phyloP scores from a whole-genome alignment of 2,797 vertebrate genomes.

The Ctenopoma kingsleyae region DNA sequence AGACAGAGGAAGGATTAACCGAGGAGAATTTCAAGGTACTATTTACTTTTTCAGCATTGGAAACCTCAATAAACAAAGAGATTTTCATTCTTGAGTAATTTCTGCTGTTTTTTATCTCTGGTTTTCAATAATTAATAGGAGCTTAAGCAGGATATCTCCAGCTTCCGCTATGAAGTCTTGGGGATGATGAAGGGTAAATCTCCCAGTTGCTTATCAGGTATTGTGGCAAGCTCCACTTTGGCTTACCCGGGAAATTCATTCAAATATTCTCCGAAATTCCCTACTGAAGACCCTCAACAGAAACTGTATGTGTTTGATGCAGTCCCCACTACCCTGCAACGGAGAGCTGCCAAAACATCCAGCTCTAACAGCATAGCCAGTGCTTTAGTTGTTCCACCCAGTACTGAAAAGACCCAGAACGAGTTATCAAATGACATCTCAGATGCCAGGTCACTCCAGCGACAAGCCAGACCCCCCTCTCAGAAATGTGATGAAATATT shows the following conservation, averaged over 20 bases:
- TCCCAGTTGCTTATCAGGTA: conserved; percentile 70
- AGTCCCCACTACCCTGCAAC: conserved; percentile 78
- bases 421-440: conserved; percentile 83
- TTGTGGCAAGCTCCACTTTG: conserved; percentile 75
- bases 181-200: conserved; percentile 91
- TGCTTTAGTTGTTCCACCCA: conserved; percentile 77
- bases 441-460: conserved; percentile 83
- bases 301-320: conserved; percentile 83
- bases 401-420: conserved; percentile 75
- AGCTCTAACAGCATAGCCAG: conserved; percentile 77
- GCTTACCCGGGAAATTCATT: conserved; percentile 86
- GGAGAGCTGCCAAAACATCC: conserved; percentile 65
- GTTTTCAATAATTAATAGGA: conserved; percentile 83
- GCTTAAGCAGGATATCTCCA: conserved; percentile 98
- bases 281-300: conserved; percentile 78
- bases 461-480: conserved; percentile 62
- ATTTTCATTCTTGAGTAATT: not conserved
- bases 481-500: conserved; percentile 79
- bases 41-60: not conserved
- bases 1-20: conserved; percentile 94
- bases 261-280: conserved; percentile 78
- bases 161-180: conserved; percentile 97
- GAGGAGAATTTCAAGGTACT: conserved; percentile 98
- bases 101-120: conserved; percentile 21
- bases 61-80: not conserved